Base-by-base conservation (phyloP, 2,888 invertebrate genomes). In the Cryptocephalus moraei region DNA sequence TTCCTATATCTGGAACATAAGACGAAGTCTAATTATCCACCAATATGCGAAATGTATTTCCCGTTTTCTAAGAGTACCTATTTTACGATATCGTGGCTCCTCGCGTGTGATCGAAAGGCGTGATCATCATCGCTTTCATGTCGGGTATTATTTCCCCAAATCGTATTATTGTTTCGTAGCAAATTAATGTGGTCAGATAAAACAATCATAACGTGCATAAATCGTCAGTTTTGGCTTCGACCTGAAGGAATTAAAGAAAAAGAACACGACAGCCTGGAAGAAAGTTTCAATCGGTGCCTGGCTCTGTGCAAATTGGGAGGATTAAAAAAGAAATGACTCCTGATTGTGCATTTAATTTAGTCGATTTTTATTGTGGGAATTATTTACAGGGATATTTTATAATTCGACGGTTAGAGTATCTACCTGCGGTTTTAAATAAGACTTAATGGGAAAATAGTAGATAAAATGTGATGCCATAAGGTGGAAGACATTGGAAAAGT, bases 121-220 rank as follows among this genome's bases (percentile, higher is more conserved):
- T 51, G 52, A 52, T 48, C 42, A 43, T 43, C 46, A 22, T 22
- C 22, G 46, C 31, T 49, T 48, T 53, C 52, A 53, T 53, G 52
- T 51, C 45, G 13, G 41, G 22, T 47, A 46, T 50, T 49, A 49
- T 52, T 44, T 33, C 36, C 31, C 39, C 46, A 48, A 49, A 48
- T 44, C 46, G 38, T 48, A 31, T 46, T 43, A 46, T 49, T 45
- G 44, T 53, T 53, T 53, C 45, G 45, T 53, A 54, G 45, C 46
- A 56, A 58, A 59, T 56, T 58, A 55, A 55, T 58, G 56, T 49
- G 56, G 59, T 57, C 56, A 22, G 22, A 22, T 22, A 22, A 22
- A 22, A 22, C 22, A 2, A 22, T 22, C 22, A 22, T 42, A 49
- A 49, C 45, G 48, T 49, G 48, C 43, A 39, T 40, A 39, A 45